phyloP scores from a whole-genome alignment of 1,140 invertebrate species.

The Hestina assimilis region DNA sequence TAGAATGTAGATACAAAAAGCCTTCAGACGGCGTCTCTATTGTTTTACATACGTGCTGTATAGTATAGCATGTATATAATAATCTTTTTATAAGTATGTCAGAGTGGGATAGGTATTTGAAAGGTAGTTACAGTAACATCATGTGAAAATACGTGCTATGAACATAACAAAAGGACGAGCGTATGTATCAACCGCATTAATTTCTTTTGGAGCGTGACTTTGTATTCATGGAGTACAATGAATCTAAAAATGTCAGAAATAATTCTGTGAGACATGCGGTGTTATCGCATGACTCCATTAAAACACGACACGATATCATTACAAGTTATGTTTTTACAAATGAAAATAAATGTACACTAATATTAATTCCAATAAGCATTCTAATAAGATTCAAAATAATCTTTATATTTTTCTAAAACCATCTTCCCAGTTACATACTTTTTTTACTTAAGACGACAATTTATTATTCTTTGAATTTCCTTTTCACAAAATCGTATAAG shows the following conservation, averaged over 20 bases:
- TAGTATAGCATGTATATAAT: slow-evolving; percentile 13
- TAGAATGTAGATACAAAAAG: slow-evolving; percentile 9
- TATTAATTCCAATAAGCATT: too few relatives aligned
- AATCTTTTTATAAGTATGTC: slow-evolving; percentile 28
- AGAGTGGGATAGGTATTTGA: slow-evolving; percentile 25
- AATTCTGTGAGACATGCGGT: slow-evolving; percentile 74
- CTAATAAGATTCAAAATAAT: slow-evolving; percentile 9
- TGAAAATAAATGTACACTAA: background rate
- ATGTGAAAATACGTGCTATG: slow-evolving; percentile 35
- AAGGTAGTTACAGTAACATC: slow-evolving; percentile 29
- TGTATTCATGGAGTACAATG: slow-evolving; percentile 68
- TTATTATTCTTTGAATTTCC: too few relatives aligned
- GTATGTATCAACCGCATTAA: slow-evolving; percentile 64
- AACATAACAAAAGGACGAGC: slow-evolving; percentile 49
- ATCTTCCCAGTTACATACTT: too few relatives aligned
- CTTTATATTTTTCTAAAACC: too few relatives aligned
- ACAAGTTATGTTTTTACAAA: slow-evolving; percentile 19
- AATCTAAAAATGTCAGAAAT: slow-evolving; percentile 77
- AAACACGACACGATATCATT: slow-evolving; percentile 31
- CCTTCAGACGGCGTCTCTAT: slow-evolving; percentile 5
- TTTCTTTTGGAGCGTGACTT: slow-evolving; percentile 76
- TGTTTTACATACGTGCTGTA: slow-evolving; percentile 10
- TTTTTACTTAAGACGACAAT: too few relatives aligned
- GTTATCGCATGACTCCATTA: slow-evolving; percentile 40
- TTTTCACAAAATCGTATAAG: slow-evolving; percentile 6